These are phyloP conservation scores for Poeciliopsis infans DNA, from an alignment of 2,797 vertebrate species.

Conservation along the genomic window DNA sequence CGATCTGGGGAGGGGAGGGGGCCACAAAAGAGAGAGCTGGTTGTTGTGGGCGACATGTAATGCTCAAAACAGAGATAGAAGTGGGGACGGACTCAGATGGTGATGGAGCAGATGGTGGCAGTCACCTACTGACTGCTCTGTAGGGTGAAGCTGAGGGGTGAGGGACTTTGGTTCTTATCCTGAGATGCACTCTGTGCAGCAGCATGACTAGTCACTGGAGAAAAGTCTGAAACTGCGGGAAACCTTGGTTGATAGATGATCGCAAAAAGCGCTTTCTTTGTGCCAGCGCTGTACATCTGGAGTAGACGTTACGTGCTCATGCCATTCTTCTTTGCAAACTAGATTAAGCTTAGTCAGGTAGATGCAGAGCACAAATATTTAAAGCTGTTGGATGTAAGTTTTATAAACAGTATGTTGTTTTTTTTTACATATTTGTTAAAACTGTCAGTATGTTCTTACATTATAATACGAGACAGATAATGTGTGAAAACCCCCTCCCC, in stretches of 20 bases:
- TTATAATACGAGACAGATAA: too few relatives aligned
- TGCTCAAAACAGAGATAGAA: conserved; percentile 19
- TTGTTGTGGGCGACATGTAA: conserved; percentile 6
- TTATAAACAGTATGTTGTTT: too few relatives aligned
- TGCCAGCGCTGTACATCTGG: background rate
- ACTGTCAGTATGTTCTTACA: background rate
- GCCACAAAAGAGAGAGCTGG: conserved; percentile 13
- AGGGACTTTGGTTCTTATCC: conserved; percentile 25
- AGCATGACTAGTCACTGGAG: background rate
- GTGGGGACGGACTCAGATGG: conserved; percentile 14
- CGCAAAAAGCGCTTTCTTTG: background rate
- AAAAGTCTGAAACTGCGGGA: background rate
- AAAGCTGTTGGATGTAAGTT: background rate
- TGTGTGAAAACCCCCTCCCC: too few relatives aligned
- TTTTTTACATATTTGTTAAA: background rate
- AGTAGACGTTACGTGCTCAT: background rate
- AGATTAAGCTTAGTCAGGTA: background rate
- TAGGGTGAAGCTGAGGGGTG: conserved; percentile 27
- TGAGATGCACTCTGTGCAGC: conserved; percentile 1
- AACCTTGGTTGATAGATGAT: background rate
- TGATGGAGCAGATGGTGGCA: conserved; percentile 61
- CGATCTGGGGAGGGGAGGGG: conserved; percentile 78
- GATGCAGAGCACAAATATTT: background rate
- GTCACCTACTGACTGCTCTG: conserved; percentile 46
- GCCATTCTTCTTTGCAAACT: background rate